phyloP scores from a whole-genome alignment of 2,113 vertebrate species.

The Serilophus lunatus region DNA sequence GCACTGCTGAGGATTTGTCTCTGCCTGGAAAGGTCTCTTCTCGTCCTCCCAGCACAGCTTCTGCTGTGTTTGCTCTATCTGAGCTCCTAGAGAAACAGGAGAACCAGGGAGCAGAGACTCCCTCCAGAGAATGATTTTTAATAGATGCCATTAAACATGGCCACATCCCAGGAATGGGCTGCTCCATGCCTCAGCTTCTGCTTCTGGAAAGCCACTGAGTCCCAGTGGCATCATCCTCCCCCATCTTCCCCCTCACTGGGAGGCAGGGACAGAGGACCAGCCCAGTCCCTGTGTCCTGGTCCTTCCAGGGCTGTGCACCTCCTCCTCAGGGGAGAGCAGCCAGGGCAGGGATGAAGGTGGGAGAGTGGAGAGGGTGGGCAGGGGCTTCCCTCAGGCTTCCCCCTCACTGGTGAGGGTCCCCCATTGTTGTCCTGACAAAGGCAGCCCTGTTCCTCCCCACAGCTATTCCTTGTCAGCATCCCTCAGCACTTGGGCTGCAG shows the following conservation, averaged over 20 bases:
- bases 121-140: neutral
- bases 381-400: neutral
- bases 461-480: conserved; percentile 32
- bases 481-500: neutral
- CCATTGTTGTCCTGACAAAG: conserved; percentile 33
- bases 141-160: neutral
- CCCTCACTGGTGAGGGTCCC: neutral
- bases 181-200: neutral
- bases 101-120: neutral
- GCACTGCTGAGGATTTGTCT: neutral
- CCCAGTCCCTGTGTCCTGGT: accelerated
- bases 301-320: neutral
- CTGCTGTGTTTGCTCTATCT: neutral
- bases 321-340: neutral
- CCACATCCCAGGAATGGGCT: neutral
- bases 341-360: neutral
- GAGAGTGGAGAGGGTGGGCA: neutral
- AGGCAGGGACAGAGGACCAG: neutral
- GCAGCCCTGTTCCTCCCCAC: conserved; percentile 30
- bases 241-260: accelerated
- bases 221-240: neutral
- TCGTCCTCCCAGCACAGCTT: neutral
- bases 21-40: neutral
- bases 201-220: neutral
- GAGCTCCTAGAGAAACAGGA: neutral